Evolutionary conservation across 2,888 invertebrate species (phyloP).

Genomic region (Acanthoscelides obtectus): DNA sequence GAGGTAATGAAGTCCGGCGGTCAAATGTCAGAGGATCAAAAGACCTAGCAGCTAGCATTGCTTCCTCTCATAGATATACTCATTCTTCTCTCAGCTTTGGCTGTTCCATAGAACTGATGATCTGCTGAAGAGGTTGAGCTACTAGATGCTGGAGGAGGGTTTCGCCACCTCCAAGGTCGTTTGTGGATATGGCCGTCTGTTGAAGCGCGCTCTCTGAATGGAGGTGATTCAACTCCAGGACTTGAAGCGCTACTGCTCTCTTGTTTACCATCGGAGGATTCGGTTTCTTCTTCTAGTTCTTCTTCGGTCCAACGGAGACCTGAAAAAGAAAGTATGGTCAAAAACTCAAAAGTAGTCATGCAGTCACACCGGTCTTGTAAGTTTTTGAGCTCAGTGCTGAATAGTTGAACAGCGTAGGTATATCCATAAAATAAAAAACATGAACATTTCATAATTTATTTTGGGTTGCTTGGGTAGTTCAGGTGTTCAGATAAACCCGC

Average conservation of each 20-base stretch:
- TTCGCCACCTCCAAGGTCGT: slow-evolving; percentile 57
- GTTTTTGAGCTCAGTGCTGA: too few relatives aligned
- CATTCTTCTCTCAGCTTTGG: slow-evolving; percentile 63
- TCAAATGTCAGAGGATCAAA: too few relatives aligned
- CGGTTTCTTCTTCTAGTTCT: slow-evolving; percentile 59
- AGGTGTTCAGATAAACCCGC: too few relatives aligned
- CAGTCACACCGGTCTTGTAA: too few relatives aligned
- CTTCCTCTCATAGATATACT: slow-evolving; percentile 73
- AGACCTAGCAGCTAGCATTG: slow-evolving; percentile 49
- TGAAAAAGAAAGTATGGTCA: slow-evolving; percentile 6
- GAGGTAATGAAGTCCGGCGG: too few relatives aligned
- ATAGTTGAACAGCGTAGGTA: too few relatives aligned
- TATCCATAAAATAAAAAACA: too few relatives aligned
- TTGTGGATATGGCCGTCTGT: slow-evolving; percentile 65
- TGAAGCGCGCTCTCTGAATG: slow-evolving; percentile 71
- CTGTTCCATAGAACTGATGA: slow-evolving; percentile 39
- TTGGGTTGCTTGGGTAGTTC: too few relatives aligned
- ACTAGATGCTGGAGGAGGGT: slow-evolving; percentile 48
- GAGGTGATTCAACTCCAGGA: slow-evolving; percentile 44
- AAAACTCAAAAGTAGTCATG: too few relatives aligned
- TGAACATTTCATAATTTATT: too few relatives aligned
- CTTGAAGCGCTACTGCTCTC: slow-evolving; percentile 34
- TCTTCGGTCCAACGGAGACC: slow-evolving; percentile 58
- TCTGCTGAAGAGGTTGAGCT: slow-evolving; percentile 24
- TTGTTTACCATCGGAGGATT: slow-evolving; percentile 40